Percentiles rank a stretch among this genome's conserved stretches.
Evolutionary conservation across 1,140 invertebrate genomes (phyloP).

Genomic region (Danaus melanippus): DNA sequence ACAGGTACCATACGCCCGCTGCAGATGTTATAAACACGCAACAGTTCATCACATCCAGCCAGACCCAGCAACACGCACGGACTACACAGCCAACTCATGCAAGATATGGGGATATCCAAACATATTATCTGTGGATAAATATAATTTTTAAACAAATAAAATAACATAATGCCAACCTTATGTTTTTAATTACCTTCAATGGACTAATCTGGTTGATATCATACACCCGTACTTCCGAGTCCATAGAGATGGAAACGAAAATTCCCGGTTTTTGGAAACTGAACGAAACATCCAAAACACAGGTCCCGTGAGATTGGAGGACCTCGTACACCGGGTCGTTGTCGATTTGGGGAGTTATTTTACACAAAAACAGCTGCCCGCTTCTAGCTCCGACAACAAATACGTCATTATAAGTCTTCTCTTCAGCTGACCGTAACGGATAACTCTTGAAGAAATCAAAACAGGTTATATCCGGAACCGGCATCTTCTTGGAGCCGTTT

Average conservation of each 20-base stretch:
- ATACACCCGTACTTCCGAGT: conserved; percentile 51
- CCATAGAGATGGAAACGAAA: conserved; percentile 49
- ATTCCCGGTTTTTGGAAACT: conserved; percentile 39
- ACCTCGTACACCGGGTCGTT: conserved; percentile 44
- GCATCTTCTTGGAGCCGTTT: conserved; percentile 31
- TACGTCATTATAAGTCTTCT: conserved; percentile 36
- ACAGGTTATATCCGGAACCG: conserved; percentile 37
- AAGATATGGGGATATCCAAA: conserved; percentile 36
- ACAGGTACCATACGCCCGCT: conserved; percentile 28
- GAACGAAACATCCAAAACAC: conserved; percentile 47
- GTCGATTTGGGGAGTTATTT: conserved; percentile 22
- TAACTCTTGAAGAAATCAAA: conserved; percentile 51
- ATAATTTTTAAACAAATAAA: conserved; percentile 2
- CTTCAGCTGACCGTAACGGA: conserved; percentile 31
- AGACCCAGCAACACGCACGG: conserved; percentile 36
- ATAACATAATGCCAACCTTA: no score
- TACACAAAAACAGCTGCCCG: conserved; percentile 43
- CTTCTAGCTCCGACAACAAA: conserved; percentile 46
- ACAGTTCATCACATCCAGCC: conserved; percentile 17
- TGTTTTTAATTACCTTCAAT: conserved; percentile 35
- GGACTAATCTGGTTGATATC: conserved; percentile 39
- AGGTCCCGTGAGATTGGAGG: conserved; percentile 39
- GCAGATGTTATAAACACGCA: conserved; percentile 35
- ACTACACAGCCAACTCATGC: conserved; percentile 37
- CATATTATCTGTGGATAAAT: conserved; percentile 32